Conservation (phyloP, 2,113 vertebrate genomes). For the Chaenocephalus aceratus region DNA sequence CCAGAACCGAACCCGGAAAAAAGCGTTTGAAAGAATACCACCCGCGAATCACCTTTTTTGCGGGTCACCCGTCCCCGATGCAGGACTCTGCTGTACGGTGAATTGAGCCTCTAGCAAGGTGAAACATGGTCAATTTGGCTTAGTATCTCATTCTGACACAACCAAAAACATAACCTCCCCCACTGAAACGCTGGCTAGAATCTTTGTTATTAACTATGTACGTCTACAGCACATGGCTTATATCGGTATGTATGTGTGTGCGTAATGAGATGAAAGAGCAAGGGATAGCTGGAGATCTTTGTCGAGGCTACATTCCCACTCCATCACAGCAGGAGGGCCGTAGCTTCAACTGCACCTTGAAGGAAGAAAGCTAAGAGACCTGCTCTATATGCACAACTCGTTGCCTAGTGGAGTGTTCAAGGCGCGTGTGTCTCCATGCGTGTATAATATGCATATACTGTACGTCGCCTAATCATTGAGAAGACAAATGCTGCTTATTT, state of each 20-base stretch:
- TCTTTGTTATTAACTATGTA: no score
- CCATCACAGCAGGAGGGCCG: conserved; percentile 42
- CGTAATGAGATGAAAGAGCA: conserved; percentile 44
- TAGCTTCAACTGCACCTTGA: conserved; percentile 35
- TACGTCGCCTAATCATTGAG: background rate
- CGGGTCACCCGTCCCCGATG: no score
- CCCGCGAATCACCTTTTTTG: no score
- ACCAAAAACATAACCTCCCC: background rate
- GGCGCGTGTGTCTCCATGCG: background rate
- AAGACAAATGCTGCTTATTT: background rate
- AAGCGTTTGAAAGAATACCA: no score
- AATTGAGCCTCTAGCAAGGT: conserved; percentile 12
- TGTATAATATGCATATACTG: background rate
- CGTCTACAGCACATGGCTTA: no score
- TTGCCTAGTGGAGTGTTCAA: background rate
- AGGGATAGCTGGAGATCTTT: conserved; percentile 29
- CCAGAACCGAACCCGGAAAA: no score
- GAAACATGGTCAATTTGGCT: background rate
- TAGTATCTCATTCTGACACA: background rate
- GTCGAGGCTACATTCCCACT: conserved; percentile 32
- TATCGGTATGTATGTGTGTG: background rate
- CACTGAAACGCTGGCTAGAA: no score
- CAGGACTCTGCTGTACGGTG: background rate
- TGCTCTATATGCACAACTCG: conserved; percentile 19
- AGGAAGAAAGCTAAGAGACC: conserved; percentile 17